Base-by-base conservation (phyloP, 2,888 invertebrate species). In the Acleris cristana region DNA sequence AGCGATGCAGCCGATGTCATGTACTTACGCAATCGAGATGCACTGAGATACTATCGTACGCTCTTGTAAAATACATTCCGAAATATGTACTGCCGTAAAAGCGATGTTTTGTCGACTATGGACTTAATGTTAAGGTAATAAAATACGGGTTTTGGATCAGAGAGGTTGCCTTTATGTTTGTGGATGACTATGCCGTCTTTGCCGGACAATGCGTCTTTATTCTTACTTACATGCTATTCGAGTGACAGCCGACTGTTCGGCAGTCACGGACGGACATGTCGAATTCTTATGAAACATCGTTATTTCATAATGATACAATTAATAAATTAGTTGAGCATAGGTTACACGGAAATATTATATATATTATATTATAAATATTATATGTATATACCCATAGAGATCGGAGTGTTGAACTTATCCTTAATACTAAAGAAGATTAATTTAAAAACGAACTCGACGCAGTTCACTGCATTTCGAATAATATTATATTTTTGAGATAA, bases 1-100 rank as follows among this genome's bases (percentile, higher is more conserved):
- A 70, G 72, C 76, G 78, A 78, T 78, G 79, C 81, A 76, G 77
- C 71, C 76, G 78, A 78, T 80, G 80, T 81, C 80, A 79, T 77
- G 81, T 79, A 72, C 74, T 85, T 86, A 80, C 82, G 84, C 84
- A 88, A 87, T 85, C 80, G 82, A 82, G 83, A 85, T 84, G 80
- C 80, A 81, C 74, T 72, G 73, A 79, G 85, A 85, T 86, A 74
- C 72, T 77, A 82, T 84, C 81, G 74, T 70, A 70, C 60, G 65
- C 48, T 70, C 72, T 73, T 70, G 72, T 71, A 73, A 71, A 74
- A 72, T 64, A 70, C 71, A 71, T 72, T 70, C 61, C 58, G 65
- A 65, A 71, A 56, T 62, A 65, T 67, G 64, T 72, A 66, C 72
- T 12, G 48, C 14, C 61, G 45, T 44, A 10, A 52, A 61, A 57